Percentiles rank a stretch among this genome's conserved stretches.
These are phyloP conservation scores for Perca schrenkii DNA, from an alignment of 2,113 vertebrate genomes.

Conservation along the genomic window DNA sequence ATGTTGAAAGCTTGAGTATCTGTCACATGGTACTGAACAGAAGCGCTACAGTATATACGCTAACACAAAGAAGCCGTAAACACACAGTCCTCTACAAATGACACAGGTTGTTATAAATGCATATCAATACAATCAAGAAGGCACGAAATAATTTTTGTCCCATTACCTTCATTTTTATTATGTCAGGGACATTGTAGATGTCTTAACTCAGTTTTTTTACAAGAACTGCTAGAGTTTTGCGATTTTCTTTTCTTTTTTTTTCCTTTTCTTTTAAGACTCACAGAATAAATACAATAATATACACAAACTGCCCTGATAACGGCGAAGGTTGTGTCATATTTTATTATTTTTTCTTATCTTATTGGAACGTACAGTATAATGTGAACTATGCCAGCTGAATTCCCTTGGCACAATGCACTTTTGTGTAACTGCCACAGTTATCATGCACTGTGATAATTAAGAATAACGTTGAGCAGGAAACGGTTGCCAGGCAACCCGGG, in stretches of 20 bases:
- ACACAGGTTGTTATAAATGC: not conserved
- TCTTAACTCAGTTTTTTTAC: not conserved
- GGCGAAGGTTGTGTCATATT: not conserved
- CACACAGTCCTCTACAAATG: not conserved
- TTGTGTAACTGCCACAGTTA: not conserved
- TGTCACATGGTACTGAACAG: slow-evolving; percentile 17
- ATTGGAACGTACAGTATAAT: slow-evolving; percentile 6
- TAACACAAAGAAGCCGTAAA: not conserved
- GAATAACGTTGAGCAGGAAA: slow-evolving; percentile 7
- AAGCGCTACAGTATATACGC: not conserved
- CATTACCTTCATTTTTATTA: not conserved
- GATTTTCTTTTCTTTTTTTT: not conserved
- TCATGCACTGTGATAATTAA: not conserved
- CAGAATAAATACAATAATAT: not conserved
- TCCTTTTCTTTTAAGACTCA: not conserved
- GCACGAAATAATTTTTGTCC: not conserved
- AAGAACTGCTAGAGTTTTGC: not conserved
- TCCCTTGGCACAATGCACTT: slow-evolving; percentile 1
- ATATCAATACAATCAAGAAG: not conserved
- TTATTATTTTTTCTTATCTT: not conserved
- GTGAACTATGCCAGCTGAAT: not conserved
- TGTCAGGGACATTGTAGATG: not conserved
- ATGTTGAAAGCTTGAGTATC: slow-evolving; percentile 26
- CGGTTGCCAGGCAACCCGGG: slow-evolving; percentile 5
- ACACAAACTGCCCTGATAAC: not conserved